Base-by-base conservation (phyloP, 2,888 invertebrate species). In the Criorhina ranunculi region DNA sequence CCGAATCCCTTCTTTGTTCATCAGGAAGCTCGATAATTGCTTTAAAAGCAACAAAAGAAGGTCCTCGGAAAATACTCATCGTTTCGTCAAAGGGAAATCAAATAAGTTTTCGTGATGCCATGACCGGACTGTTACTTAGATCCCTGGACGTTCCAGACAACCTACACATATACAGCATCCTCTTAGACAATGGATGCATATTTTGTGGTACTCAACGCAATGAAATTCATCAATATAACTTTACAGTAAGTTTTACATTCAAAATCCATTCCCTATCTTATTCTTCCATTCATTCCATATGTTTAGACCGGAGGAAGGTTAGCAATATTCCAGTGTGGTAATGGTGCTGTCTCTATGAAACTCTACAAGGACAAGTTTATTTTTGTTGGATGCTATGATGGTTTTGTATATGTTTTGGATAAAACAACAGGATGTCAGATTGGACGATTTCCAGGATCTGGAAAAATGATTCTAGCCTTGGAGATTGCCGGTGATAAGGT, bases 351-450 rank as follows among this genome's bases (percentile, higher is more conserved):
- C 42, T 95, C 96, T 85, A 93, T 96, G 93, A 94, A 94, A 77
- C 92, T 94, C 60, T 93, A 93, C 49, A 93, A 94, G 86, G 94
- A 95, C 42, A 92, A 94, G 44, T 91, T 95, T 81, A 93, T 94
- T 44, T 93, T 94, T 91, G 95, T 95, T 49, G 96, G 96, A 87
- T 96, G 96, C 92, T 95, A 96, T 90, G 95, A 96, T 92, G 96
- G 96, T 80, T 95, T 94, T 89, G 94, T 96, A 88, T 96, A 96
- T 90, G 93, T 96, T 78, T 95, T 95, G 91, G 92, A 93, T 86
- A 91, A 89, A 73, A 90, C 90, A 77, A 90, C 91, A 1, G 91
- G 93, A 9, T 90, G 89, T 64, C 93, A 94, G 87, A 89, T 95
- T 73, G 94, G 94, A 35, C 94, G 93, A 86, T 93, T 96, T 87